phyloP scores from a whole-genome alignment of 2,113 vertebrate species.

The Lepisosteus oculatus region DNA sequence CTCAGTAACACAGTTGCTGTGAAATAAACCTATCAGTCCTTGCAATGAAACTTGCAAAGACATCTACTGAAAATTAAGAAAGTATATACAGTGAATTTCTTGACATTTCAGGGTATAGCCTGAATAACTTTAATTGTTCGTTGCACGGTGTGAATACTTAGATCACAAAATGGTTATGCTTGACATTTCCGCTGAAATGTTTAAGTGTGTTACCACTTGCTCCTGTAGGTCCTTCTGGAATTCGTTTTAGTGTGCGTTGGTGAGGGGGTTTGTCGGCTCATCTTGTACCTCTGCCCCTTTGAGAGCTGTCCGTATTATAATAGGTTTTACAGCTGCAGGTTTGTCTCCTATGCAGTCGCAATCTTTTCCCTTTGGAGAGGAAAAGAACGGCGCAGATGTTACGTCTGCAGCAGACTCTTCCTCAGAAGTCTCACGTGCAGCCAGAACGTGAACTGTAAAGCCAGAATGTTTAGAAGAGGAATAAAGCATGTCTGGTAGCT shows the following conservation, averaged over 20 bases:
- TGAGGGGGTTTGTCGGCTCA: slow-evolving; percentile 1
- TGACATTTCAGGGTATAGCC: background rate
- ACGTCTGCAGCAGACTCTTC: background rate
- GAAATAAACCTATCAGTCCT: background rate
- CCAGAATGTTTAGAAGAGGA: slow-evolving; percentile 13
- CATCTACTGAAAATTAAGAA: too few relatives aligned
- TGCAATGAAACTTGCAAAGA: too few relatives aligned
- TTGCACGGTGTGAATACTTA: background rate
- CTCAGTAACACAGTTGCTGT: too few relatives aligned
- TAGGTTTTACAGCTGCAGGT: slow-evolving; percentile 52
- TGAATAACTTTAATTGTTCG: background rate
- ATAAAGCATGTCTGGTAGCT: background rate
- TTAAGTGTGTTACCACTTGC: slow-evolving; percentile 33
- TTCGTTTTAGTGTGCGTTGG: slow-evolving; percentile 12
- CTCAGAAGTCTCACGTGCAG: slow-evolving; percentile 17
- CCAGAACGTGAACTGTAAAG: slow-evolving; percentile 23
- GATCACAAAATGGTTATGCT: background rate
- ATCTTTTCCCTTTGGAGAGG: slow-evolving; percentile 11
- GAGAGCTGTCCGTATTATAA: slow-evolving; percentile 38
- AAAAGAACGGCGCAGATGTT: slow-evolving; percentile 40
- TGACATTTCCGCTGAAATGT: slow-evolving; percentile 11
- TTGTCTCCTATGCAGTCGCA: slow-evolving; percentile 17
- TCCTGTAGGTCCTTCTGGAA: slow-evolving; percentile 34
- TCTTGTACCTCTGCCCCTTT: slow-evolving; percentile 20
- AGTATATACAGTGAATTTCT: background rate